phyloP scores from a whole-genome alignment of 2,888 invertebrate genomes.

The Himalopsyche kuldschensis region DNA sequence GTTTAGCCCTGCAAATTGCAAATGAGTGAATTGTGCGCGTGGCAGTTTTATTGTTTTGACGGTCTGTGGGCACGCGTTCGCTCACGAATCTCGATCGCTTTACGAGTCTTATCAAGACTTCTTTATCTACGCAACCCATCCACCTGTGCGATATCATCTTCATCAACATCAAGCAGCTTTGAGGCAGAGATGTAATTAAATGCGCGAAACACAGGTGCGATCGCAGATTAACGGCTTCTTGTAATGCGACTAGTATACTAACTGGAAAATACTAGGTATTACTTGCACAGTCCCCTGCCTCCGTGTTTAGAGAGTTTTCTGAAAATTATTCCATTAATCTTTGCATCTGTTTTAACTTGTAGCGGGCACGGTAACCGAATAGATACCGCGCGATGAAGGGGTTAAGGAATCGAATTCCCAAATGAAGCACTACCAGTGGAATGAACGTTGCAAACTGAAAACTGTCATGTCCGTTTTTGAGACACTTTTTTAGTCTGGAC shows the following conservation, averaged over 20 bases:
- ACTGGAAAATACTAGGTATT: too few relatives aligned
- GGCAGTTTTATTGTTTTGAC: neutral
- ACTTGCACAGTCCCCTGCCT: too few relatives aligned
- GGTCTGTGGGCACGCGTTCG: neutral
- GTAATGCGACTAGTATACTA: neutral
- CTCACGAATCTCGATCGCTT: neutral
- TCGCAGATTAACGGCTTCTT: neutral
- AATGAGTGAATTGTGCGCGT: neutral
- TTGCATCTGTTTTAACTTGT: too few relatives aligned
- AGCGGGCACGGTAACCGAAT: too few relatives aligned
- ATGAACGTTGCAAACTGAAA: too few relatives aligned
- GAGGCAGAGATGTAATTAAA: neutral
- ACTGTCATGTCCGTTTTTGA: too few relatives aligned
- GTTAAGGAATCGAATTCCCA: too few relatives aligned
- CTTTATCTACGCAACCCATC: neutral
- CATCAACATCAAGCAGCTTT: neutral
- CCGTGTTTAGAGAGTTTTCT: too few relatives aligned
- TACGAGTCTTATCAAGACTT: neutral
- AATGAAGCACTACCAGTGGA: too few relatives aligned
- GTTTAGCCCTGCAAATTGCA: neutral
- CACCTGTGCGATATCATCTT: neutral
- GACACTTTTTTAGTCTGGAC: too few relatives aligned
- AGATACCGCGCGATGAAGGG: too few relatives aligned
- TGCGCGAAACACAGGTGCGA: neutral
- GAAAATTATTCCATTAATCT: too few relatives aligned